Conservation (phyloP, 2,113 vertebrate species). For the Spermophilus dauricus region DNA sequence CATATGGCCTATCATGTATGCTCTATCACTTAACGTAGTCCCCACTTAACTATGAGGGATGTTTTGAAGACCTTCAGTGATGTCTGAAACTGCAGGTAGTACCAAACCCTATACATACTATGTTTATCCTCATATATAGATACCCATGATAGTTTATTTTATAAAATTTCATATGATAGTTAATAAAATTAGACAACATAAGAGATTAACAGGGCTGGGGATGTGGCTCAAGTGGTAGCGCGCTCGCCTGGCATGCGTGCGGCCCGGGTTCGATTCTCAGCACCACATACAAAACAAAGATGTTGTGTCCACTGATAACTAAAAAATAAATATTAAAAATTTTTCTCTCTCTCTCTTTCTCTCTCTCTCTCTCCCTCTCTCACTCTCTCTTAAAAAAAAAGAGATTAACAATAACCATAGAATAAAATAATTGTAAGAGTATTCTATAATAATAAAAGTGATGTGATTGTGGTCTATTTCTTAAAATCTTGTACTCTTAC, state of each 20-base stretch:
- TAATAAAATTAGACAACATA: neutral
- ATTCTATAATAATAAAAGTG: neutral
- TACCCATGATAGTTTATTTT: neutral
- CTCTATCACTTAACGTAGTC: neutral
- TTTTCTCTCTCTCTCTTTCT: too few relatives aligned
- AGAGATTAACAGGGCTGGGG: too few relatives aligned
- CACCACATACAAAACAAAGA: too few relatives aligned
- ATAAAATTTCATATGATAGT: neutral
- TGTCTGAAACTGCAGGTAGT: neutral
- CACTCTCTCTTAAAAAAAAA: too few relatives aligned
- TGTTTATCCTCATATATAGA: neutral
- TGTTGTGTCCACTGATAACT: too few relatives aligned
- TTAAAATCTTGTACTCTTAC: neutral
- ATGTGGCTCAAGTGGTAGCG: too few relatives aligned
- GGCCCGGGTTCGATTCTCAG: too few relatives aligned
- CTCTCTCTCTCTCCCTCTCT: too few relatives aligned
- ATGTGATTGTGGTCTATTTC: neutral
- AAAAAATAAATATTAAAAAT: too few relatives aligned
- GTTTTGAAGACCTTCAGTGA: neutral
- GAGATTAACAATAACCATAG: neutral
- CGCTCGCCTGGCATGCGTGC: too few relatives aligned
- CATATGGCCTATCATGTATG: neutral
- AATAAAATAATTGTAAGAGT: neutral
- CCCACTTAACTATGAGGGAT: neutral
- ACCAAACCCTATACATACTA: neutral